A percentile compares a stretch with the other conserved stretches of the same genome.
These are phyloP conservation scores for Plestiodon gilberti DNA, from an alignment of 2,113 vertebrate genomes.

Conservation along the genomic window DNA sequence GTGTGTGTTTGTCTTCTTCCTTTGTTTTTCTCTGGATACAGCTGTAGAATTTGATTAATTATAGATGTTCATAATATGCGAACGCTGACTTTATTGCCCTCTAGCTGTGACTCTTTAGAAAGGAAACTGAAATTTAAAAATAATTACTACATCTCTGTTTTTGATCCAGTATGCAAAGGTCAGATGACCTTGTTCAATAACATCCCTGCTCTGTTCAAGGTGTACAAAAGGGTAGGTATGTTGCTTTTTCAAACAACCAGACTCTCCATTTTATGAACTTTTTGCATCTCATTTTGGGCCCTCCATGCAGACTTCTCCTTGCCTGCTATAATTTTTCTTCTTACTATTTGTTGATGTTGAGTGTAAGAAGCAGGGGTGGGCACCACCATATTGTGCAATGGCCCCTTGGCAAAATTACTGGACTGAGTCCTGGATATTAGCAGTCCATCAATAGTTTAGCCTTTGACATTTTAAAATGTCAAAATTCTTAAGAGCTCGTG, in stretches of 20 bases:
- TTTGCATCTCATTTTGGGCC: neutral
- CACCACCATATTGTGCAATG: too few relatives aligned
- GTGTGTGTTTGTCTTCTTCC: neutral
- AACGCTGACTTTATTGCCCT: conserved; percentile 20
- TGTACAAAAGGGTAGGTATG: neutral
- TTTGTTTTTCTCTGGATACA: conserved; percentile 12
- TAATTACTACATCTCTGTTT: conserved; percentile 15
- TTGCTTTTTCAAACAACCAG: neutral
- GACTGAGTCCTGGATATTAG: too few relatives aligned
- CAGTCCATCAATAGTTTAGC: too few relatives aligned
- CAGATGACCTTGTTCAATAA: neutral
- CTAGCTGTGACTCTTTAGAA: neutral
- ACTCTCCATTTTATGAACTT: neutral
- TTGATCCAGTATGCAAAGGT: neutral
- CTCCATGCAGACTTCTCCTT: neutral
- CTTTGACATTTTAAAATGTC: too few relatives aligned
- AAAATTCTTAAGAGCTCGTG: too few relatives aligned
- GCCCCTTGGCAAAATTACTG: too few relatives aligned
- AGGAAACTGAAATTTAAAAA: conserved; percentile 13
- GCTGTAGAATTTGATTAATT: neutral
- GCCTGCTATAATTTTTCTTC: neutral
- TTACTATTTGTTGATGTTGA: neutral
- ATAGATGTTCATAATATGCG: neutral
- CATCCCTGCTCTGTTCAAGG: neutral
- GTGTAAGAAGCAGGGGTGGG: neutral